Evolutionary conservation across 2,888 invertebrate species (phyloP), one percentile per base, ranked within the genome.

Genomic region (Horisme vitalbata): DNA sequence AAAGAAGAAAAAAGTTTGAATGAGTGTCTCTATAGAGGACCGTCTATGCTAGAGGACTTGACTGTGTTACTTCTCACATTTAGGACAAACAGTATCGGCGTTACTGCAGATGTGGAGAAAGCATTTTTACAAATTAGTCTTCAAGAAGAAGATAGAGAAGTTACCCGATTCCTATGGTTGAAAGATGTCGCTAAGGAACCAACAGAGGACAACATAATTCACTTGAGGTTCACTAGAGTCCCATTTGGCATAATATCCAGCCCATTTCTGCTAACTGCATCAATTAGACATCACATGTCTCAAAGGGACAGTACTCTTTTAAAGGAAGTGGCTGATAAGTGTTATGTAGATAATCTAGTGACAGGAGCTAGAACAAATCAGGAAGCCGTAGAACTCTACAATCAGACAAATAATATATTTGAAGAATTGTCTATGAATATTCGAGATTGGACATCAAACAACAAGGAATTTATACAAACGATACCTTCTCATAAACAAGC

Each of bases 81-180:
- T 30, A 44, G 65, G 28, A n/a, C 20, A 5, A 28, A 59, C 12
- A 12, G 12, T 1, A 47, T 62, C 12, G 63, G 55, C 0, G 41
- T 62, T 2, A 20, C 33, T 11, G 60, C 61, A n/a, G 65, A 63
- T 33, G 55, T 65, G 0, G 61, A 66, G 20, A 62, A 61, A 24
- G 62, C 59, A 0, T 63, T 67, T 45, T 31, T 64, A 9, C 61
- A 58, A 37, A n/a, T 60, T 9, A 52, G 47, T 1, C 37, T 66
- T 0, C 56, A 63, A 14, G 24, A 45, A 0, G 1, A 33, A 36
- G 59, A 46, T 10, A 21, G 43, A 9, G 26, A 26, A 10, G 26
- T 26, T 26, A 26, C 26, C 9, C 2, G 26, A 11, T 60, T 61
- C 28, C 34, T 61, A 1, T 65, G 59, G 60, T 4, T 57, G 0